Conservation (phyloP, 2,113 vertebrate genomes). For the Mesoclemmys tuberculata region DNA sequence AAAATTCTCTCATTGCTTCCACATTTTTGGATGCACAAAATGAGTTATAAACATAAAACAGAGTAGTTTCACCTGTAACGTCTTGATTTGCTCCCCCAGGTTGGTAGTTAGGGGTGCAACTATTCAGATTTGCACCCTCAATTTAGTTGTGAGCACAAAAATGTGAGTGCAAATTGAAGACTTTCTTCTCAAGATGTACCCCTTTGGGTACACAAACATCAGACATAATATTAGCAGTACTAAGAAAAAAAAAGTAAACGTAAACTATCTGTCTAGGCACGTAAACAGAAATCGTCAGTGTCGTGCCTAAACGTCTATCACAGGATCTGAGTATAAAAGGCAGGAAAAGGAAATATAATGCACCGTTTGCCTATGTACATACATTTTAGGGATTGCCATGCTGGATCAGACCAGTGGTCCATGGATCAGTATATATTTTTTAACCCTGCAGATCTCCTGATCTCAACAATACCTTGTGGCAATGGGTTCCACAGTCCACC, state of each 20-base stretch:
- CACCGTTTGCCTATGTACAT: neutral
- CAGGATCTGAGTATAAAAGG: neutral
- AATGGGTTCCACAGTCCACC: neutral
- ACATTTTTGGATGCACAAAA: neutral
- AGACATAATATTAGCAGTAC: neutral
- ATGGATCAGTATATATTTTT: neutral
- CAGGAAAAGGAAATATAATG: neutral
- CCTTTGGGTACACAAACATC: neutral
- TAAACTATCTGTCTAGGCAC: neutral
- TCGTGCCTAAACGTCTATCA: neutral
- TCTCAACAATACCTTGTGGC: neutral
- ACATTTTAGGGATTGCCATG: neutral
- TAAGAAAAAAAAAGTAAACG: neutral
- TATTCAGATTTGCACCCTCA: neutral
- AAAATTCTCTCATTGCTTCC: neutral
- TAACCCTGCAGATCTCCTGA: neutral
- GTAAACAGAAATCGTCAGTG: neutral
- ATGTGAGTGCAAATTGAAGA: neutral
- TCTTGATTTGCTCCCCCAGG: neutral
- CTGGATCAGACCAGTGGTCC: rapidly evolving
- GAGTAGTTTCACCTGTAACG: neutral
- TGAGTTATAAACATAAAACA: neutral
- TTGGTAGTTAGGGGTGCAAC: neutral
- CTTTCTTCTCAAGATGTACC: rapidly evolving
- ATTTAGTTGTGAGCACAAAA: neutral